Evolutionary conservation across 2,113 vertebrate species (phyloP).

Genomic region (Panurus biarmicus): DNA sequence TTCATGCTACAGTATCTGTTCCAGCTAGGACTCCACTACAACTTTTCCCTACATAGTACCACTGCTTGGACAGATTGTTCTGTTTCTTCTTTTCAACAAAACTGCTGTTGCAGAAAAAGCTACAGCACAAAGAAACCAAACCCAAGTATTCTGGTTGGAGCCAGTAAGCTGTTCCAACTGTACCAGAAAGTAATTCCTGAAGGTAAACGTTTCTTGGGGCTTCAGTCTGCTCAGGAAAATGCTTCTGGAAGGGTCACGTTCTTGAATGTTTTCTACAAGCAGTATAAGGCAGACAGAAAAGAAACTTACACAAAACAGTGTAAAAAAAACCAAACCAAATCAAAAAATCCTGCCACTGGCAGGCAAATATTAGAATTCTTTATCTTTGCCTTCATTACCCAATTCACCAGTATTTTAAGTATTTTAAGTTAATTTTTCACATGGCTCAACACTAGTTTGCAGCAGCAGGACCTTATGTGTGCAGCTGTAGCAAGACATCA

Average conservation of each 20-base stretch:
- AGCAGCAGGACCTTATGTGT: background rate
- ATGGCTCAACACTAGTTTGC: background rate
- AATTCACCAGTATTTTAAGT: background rate
- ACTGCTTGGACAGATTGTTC: background rate
- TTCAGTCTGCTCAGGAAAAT: background rate
- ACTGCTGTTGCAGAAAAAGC: background rate
- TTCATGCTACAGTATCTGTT: background rate
- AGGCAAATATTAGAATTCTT: background rate
- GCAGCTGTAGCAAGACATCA: background rate
- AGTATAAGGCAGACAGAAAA: background rate
- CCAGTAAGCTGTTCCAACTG: background rate
- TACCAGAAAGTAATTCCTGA: background rate
- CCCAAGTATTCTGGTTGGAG: background rate
- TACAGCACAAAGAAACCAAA: background rate
- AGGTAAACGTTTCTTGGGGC: background rate
- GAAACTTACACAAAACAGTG: background rate
- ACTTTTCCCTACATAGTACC: background rate
- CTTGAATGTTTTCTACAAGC: background rate
- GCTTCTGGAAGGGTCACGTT: background rate
- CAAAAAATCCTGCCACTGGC: background rate
- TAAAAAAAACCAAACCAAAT: background rate
- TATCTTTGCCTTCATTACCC: background rate
- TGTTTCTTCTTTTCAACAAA: background rate
- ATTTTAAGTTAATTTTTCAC: background rate
- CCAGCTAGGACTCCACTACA: background rate